Percentiles rank a stretch among this genome's conserved stretches.
Evolutionary conservation across 2,113 vertebrate species (phyloP).

Genomic region (Mugil cephalus): DNA sequence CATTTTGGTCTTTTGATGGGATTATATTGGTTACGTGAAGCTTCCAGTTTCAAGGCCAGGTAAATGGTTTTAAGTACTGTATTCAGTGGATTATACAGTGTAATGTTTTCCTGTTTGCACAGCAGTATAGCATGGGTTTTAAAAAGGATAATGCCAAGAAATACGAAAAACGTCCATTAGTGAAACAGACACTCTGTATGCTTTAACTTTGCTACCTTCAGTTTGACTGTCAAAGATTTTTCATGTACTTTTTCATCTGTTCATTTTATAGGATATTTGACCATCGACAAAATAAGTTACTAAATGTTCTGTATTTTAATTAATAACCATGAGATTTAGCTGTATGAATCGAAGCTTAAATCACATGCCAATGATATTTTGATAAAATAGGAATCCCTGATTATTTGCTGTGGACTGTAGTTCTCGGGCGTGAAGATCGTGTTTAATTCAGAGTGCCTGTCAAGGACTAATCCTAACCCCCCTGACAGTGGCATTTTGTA

Average conservation of each 20-base stretch:
- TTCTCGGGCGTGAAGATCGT: constrained; percentile 38
- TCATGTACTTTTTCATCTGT: too few relatives aligned
- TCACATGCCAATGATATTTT: constrained; percentile 32
- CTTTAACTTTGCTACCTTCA: neutral
- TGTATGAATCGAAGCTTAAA: constrained; percentile 28
- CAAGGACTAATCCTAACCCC: constrained; percentile 62
- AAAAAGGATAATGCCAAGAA: constrained; percentile 14
- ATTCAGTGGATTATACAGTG: constrained; percentile 34
- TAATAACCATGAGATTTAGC: constrained; percentile 1
- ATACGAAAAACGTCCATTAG: constrained; percentile 11
- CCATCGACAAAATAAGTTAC: too few relatives aligned
- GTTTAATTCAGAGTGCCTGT: constrained; percentile 57
- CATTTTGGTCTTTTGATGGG: constrained; percentile 49
- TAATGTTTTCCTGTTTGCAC: constrained; percentile 29
- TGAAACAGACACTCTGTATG: too few relatives aligned
- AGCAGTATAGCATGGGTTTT: constrained; percentile 19
- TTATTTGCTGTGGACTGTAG: constrained; percentile 28
- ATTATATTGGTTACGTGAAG: constrained; percentile 40
- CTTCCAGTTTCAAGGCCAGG: constrained; percentile 54
- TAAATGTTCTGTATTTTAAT: too few relatives aligned
- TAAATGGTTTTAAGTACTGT: constrained; percentile 47
- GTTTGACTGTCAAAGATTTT: neutral
- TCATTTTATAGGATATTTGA: too few relatives aligned
- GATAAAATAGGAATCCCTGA: constrained; percentile 32
- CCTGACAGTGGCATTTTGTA: constrained; percentile 62